These are phyloP conservation scores for Athalia rosae DNA, from an alignment of 2,888 invertebrate species.

Conservation along the genomic window DNA sequence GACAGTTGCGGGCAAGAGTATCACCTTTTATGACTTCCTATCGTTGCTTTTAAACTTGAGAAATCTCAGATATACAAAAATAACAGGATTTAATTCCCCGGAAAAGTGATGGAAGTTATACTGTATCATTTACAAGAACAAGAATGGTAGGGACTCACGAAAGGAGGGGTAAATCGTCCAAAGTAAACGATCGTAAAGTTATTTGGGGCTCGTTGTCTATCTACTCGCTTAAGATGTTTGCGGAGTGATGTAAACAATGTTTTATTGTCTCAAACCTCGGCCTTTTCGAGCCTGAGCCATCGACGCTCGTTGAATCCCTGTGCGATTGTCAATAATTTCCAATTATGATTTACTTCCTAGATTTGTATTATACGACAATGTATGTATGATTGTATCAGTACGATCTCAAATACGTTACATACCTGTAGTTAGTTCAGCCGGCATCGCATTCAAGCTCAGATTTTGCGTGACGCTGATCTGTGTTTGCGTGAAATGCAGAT, in stretches of 20 bases:
- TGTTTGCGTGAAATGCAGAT: constrained; percentile 67
- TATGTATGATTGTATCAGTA: neutral
- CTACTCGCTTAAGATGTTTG: constrained; percentile 44
- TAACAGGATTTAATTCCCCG: constrained; percentile 41
- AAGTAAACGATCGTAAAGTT: constrained; percentile 53
- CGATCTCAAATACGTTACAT: constrained; percentile 9
- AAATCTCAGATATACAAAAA: constrained; percentile 46
- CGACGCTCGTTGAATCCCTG: neutral
- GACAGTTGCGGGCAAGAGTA: constrained; percentile 45
- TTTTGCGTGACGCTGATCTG: constrained; percentile 68
- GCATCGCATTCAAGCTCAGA: constrained; percentile 61
- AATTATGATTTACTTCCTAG: neutral
- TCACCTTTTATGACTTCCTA: constrained; percentile 46
- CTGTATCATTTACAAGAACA: constrained; percentile 47
- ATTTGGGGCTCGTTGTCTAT: constrained; percentile 55
- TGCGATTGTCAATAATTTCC: constrained; percentile 17
- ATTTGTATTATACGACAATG: neutral
- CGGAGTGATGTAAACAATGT: constrained; percentile 45
- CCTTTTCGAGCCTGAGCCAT: constrained; percentile 13
- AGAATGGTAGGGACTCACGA: constrained; percentile 25
- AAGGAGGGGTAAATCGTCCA: constrained; percentile 39
- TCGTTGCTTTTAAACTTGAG: constrained; percentile 45
- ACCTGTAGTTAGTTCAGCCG: constrained; percentile 49
- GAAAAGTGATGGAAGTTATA: constrained; percentile 44
- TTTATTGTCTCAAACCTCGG: constrained; percentile 41